Percentiles rank a stretch among this genome's conserved stretches.
Conservation (phyloP, 2,797 vertebrate genomes). For the Esox lucius region DNA sequence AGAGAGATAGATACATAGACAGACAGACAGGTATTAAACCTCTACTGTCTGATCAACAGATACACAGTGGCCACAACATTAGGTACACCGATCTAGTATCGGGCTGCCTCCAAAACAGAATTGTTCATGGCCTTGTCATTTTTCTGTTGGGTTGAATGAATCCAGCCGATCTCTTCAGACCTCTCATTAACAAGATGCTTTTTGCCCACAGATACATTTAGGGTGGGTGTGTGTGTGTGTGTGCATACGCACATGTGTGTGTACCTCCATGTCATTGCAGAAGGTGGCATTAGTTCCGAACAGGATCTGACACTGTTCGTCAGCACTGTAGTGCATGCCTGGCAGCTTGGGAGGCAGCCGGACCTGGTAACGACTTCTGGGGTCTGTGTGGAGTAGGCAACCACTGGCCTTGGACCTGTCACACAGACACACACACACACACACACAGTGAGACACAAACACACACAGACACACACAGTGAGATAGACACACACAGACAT, state of each 20-base stretch:
- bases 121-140: too few relatives aligned
- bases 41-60: too few relatives aligned
- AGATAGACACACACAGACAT: slow-evolving; percentile 1
- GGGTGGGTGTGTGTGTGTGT: not conserved
- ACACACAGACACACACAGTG: not conserved
- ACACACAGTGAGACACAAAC: not conserved
- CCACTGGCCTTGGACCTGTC: slow-evolving; percentile 88
- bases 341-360: slow-evolving; percentile 93
- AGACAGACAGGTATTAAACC: not conserved
- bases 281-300: slow-evolving; percentile 96
- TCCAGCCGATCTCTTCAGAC: too few relatives aligned
- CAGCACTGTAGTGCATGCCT: slow-evolving; percentile 95
- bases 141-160: too few relatives aligned
- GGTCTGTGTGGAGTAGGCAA: slow-evolving; percentile 90
- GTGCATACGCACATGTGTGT: not conserved
- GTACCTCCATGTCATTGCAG: slow-evolving; percentile 95
- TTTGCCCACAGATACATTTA: not conserved
- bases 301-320: slow-evolving; percentile 96
- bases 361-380: slow-evolving; percentile 78
- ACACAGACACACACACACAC: slow-evolving; percentile 10
- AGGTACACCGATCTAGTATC: too few relatives aligned
- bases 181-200: not conserved
- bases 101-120: too few relatives aligned
- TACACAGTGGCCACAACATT: too few relatives aligned
- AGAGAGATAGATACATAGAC: not conserved